phyloP scores from a whole-genome alignment of 2,888 invertebrate genomes.

The Tachina grossa region DNA sequence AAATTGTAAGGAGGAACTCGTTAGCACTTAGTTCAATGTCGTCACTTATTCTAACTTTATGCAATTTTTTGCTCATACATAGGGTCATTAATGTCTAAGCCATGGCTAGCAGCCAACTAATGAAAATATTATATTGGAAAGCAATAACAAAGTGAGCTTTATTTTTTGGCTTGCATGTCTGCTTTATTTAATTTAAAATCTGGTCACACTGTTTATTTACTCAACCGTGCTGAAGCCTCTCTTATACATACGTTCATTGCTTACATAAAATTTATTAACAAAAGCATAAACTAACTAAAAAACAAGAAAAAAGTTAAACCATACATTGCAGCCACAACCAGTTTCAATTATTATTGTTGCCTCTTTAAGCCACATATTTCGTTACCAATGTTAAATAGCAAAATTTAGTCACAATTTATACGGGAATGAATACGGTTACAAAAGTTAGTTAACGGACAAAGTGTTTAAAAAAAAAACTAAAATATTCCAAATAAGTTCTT shows the following conservation, averaged over 20 bases:
- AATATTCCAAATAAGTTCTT: constrained; percentile 26
- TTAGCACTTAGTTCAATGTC: too few relatives aligned
- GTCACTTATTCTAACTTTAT: too few relatives aligned
- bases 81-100: too few relatives aligned
- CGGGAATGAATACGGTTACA: constrained; percentile 73
- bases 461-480: not conserved
- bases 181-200: too few relatives aligned
- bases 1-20: too few relatives aligned
- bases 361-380: constrained; percentile 68
- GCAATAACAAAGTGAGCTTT: too few relatives aligned
- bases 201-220: not conserved
- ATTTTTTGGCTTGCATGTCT: too few relatives aligned
- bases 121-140: too few relatives aligned
- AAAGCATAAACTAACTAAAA: constrained; percentile 22
- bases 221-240: not conserved
- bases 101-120: too few relatives aligned
- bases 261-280: constrained; percentile 1
- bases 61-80: too few relatives aligned
- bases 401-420: constrained; percentile 77
- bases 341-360: constrained; percentile 69
- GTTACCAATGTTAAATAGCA: constrained; percentile 49
- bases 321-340: constrained; percentile 45
- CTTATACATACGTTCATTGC: not conserved
- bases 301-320: constrained; percentile 37
- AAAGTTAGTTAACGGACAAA: constrained; percentile 56